These are phyloP conservation scores for Orthosia incerta DNA, from an alignment of 2,888 invertebrate genomes.

Conservation along the genomic window DNA sequence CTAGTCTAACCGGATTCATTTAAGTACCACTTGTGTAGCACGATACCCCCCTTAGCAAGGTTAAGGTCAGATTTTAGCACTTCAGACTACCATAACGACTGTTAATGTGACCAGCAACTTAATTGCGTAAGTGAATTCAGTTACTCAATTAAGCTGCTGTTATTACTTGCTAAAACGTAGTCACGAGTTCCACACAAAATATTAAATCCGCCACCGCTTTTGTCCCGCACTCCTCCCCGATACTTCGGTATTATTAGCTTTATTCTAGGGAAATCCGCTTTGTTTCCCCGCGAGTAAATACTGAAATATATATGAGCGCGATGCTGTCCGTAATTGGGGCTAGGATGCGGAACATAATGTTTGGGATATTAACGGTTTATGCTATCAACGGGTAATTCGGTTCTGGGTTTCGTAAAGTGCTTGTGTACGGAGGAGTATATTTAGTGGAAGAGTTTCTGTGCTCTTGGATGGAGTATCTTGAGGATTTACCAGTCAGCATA, in stretches of 20 bases:
- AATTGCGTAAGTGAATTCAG: no score
- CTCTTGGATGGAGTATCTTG: not conserved
- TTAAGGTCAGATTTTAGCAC: no score
- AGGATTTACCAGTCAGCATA: not conserved
- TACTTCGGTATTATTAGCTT: constrained; percentile 80
- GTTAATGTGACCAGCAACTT: no score
- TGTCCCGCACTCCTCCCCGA: constrained; percentile 41
- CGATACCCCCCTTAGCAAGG: no score
- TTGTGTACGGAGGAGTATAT: not conserved
- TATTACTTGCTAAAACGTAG: no score
- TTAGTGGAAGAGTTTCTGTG: not conserved
- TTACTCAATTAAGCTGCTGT: no score
- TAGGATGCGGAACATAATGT: constrained; percentile 36
- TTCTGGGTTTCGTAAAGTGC: not conserved
- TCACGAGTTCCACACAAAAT: no score
- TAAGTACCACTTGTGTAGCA: no score
- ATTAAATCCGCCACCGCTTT: constrained; percentile 34
- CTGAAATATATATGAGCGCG: constrained; percentile 80
- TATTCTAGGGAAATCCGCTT: constrained; percentile 83
- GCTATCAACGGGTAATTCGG: constrained; percentile 18
- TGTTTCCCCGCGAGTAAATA: constrained; percentile 78
- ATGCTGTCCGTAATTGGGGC: constrained; percentile 70
- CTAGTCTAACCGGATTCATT: no score
- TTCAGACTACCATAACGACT: no score
- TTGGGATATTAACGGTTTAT: constrained; percentile 43